These are phyloP conservation scores for Myanophis thanlyinensis DNA, from an alignment of 2,113 vertebrate genomes.

Conservation along the genomic window DNA sequence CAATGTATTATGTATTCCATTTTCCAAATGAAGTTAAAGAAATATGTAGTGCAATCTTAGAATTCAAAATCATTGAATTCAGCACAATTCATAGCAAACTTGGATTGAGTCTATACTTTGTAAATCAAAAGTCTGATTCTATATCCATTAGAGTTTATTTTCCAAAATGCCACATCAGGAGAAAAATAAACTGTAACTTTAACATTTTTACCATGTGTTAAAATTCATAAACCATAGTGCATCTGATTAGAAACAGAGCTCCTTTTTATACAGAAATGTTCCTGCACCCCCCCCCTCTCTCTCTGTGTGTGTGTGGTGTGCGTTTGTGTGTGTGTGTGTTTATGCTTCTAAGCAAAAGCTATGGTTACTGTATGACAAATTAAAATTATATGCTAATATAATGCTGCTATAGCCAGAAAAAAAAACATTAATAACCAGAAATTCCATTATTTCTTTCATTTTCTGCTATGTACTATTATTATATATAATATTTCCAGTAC, in stretches of 20 bases:
- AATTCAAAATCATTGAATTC: not conserved
- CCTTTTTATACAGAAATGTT: not conserved
- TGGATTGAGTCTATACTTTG: not conserved
- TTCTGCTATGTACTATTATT: not conserved
- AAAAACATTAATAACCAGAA: not conserved
- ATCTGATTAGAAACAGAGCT: not conserved
- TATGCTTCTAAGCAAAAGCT: not conserved
- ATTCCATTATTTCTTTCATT: not conserved
- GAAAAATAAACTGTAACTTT: not conserved
- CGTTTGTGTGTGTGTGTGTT: not conserved
- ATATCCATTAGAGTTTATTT: not conserved
- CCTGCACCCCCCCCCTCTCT: too few species aligned
- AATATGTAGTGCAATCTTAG: not conserved
- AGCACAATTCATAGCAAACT: not conserved
- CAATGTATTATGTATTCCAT: not conserved
- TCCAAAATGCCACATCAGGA: not conserved
- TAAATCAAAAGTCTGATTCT: not conserved
- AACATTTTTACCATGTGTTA: not conserved
- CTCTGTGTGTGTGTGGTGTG: not conserved
- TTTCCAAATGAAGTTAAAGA: not conserved
- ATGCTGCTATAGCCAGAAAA: not conserved
- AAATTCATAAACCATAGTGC: not conserved
- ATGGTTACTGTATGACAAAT: not conserved
- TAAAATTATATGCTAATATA: conserved; percentile 16
- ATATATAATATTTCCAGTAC: not conserved